Conservation (phyloP, 2,888 invertebrate species). For the Callyntrura guangdongensis region DNA sequence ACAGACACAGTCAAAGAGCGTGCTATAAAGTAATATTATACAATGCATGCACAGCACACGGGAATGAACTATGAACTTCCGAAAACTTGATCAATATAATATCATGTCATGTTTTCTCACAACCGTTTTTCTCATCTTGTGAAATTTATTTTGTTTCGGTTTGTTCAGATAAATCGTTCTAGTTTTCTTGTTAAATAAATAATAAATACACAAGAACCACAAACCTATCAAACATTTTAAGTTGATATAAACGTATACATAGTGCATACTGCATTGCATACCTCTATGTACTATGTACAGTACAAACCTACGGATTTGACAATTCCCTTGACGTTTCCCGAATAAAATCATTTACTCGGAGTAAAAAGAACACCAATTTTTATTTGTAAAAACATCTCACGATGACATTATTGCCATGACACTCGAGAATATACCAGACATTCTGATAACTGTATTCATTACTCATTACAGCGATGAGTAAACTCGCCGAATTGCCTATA, state of each 20-base stretch:
- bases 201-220: not conserved
- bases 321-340: not conserved
- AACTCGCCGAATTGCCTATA: not conserved
- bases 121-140: slow-evolving; percentile 35
- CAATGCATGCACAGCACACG: not conserved
- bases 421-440: not conserved
- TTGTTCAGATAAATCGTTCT: not conserved
- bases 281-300: not conserved
- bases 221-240: not conserved
- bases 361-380: too few relatives aligned
- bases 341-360: not conserved
- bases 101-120: slow-evolving; percentile 80
- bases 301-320: not conserved
- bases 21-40: not conserved
- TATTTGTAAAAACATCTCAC: not conserved
- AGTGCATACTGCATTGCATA: too few relatives aligned
- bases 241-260: not conserved
- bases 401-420: not conserved
- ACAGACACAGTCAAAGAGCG: too few relatives aligned
- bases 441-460: not conserved
- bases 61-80: not conserved
- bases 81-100: slow-evolving; percentile 76
- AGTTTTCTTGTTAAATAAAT: not conserved
- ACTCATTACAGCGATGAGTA: not conserved
- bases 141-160: slow-evolving; percentile 30